phyloP scores from a whole-genome alignment of 2,888 invertebrate genomes.

The Phasia obesa region DNA sequence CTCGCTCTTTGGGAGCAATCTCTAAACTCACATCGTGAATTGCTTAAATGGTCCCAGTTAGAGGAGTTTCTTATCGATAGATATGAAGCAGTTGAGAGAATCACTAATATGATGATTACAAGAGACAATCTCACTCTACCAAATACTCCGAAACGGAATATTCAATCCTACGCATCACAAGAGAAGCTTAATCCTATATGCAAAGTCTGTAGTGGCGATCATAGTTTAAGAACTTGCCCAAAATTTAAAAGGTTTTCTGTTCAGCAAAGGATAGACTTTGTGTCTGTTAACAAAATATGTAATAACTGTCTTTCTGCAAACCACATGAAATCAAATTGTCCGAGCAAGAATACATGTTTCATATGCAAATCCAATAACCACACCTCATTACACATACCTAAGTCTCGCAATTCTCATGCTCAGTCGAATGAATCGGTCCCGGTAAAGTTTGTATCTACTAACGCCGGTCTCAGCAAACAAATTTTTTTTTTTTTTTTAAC shows the following conservation, averaged over 20 bases:
- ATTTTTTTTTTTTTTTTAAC: too few species aligned
- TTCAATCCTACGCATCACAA: conserved; percentile 2
- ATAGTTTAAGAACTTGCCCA: neutral
- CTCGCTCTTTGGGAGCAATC: conserved; percentile 43
- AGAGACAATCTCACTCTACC: neutral
- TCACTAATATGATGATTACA: neutral
- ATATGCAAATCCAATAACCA: conserved; percentile 13
- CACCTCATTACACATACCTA: neutral
- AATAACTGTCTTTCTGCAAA: too few species aligned
- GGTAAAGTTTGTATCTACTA: neutral
- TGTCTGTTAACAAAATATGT: too few species aligned
- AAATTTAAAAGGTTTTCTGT: neutral
- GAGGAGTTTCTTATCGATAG: conserved; percentile 4
- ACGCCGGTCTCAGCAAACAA: neutral
- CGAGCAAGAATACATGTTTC: neutral
- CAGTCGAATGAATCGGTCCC: neutral
- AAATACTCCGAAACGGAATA: neutral
- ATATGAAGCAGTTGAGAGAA: neutral
- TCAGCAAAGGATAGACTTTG: neutral
- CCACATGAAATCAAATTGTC: neutral
- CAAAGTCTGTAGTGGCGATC: neutral
- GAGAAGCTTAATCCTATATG: neutral
- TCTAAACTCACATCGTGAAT: neutral
- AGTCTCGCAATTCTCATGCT: neutral
- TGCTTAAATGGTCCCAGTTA: conserved; percentile 18